A percentile compares a stretch with the other conserved stretches of the same genome.
phyloP scores from a whole-genome alignment of 2,797 vertebrate species.

The Oreochromis mossambicus region DNA sequence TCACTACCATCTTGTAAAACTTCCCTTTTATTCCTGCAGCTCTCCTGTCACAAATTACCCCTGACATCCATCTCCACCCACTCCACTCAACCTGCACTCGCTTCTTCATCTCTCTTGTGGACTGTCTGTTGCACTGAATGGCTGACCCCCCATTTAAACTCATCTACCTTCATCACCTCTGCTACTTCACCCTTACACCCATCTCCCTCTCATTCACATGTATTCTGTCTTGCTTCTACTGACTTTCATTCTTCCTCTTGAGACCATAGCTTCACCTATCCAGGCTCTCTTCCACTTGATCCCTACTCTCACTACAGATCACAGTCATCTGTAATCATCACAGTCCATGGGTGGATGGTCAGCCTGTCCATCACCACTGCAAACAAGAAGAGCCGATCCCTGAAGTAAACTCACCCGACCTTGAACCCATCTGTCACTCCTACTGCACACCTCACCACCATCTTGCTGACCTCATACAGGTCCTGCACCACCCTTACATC shows the following conservation, averaged over 20 bases:
- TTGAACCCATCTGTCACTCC: background rate
- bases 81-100: background rate
- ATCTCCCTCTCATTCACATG: background rate
- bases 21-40: background rate
- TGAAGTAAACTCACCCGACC: background rate
- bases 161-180: background rate
- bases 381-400: background rate
- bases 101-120: background rate
- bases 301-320: background rate
- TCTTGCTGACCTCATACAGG: background rate
- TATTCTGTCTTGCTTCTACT: background rate
- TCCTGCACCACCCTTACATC: background rate
- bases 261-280: background rate
- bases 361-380: background rate
- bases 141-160: accelerated
- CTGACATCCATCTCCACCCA: background rate
- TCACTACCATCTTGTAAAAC: background rate
- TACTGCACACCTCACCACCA: background rate
- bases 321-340: background rate
- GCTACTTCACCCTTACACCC: background rate
- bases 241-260: background rate
- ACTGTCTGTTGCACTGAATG: background rate
- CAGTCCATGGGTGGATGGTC: background rate
- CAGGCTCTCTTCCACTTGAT: background rate
- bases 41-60: background rate